A percentile compares a stretch with the other conserved stretches of the same genome.
phyloP scores from a whole-genome alignment of 2,797 vertebrate species.

The Bufotes viridis region DNA sequence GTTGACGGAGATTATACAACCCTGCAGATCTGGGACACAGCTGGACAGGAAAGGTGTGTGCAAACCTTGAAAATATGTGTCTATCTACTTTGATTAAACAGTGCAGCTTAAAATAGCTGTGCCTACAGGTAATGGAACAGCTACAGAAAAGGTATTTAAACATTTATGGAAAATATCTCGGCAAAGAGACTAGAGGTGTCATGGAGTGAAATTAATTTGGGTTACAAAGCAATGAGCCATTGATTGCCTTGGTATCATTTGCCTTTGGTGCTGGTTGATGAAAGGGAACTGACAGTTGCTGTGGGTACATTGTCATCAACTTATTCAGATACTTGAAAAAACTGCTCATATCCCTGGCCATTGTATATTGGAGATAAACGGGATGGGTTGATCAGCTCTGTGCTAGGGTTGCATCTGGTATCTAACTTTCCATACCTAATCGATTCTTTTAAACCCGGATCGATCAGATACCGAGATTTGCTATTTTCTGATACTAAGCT shows the following conservation, averaged over 20 bases:
- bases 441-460: too few species aligned
- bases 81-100: slow-evolving; percentile 18
- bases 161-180: background rate
- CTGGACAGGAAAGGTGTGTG: slow-evolving; percentile 77
- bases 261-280: background rate
- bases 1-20: slow-evolving; percentile 78
- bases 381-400: too few species aligned
- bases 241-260: background rate
- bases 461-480: too few species aligned
- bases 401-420: too few species aligned
- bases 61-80: background rate
- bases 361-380: background rate
- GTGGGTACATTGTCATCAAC: background rate
- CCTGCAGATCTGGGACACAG: slow-evolving; percentile 82
- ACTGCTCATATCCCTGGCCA: background rate
- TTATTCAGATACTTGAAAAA: background rate
- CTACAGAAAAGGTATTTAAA: background rate
- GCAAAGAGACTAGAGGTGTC: background rate
- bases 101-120: slow-evolving; percentile 37
- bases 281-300: background rate
- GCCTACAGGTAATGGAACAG: background rate
- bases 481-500: too few species aligned
- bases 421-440: too few species aligned
- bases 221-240: background rate
- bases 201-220: background rate